A percentile compares a stretch with the other conserved stretches of the same genome.
Evolutionary conservation across 1,140 invertebrate species (phyloP).

Genomic region (Zaprionus inermis): DNA sequence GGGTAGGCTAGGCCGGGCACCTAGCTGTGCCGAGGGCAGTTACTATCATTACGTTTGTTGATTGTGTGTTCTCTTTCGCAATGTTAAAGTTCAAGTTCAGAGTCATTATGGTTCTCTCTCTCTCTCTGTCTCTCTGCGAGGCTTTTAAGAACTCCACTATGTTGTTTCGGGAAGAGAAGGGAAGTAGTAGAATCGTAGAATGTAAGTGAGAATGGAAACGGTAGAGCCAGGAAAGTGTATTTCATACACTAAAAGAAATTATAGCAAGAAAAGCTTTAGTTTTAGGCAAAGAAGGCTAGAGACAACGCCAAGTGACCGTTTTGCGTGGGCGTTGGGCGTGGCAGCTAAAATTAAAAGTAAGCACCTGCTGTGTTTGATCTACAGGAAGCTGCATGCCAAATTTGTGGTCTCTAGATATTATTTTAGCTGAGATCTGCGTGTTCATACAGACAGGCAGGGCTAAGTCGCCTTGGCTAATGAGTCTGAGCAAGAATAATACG

Average conservation of each 20-base stretch:
- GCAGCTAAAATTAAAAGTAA: too few relatives aligned
- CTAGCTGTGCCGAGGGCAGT: conserved; percentile 1
- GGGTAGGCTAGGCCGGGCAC: conserved; percentile 19
- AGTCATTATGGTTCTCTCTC: conserved; percentile 63
- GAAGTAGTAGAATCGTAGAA: neutral
- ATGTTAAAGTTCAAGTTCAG: conserved; percentile 80
- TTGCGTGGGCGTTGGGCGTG: too few relatives aligned
- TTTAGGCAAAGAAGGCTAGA: too few relatives aligned
- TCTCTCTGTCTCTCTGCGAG: neutral
- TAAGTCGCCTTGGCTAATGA: neutral
- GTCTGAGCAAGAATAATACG: neutral
- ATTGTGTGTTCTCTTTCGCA: conserved; percentile 44
- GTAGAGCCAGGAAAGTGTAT: neutral
- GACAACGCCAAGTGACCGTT: too few relatives aligned
- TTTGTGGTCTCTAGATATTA: neutral
- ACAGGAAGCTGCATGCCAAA: too few relatives aligned
- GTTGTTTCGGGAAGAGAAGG: neutral
- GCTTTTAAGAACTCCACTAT: conserved; percentile 18
- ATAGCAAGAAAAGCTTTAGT: too few relatives aligned
- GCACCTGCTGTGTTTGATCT: neutral
- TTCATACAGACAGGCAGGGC: too few relatives aligned
- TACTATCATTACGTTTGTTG: conserved; percentile 43
- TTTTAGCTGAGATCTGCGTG: neutral
- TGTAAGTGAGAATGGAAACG: neutral
- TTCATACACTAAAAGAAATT: neutral